Conservation (phyloP, 2,113 vertebrate species). For the Carassius gibelio region DNA sequence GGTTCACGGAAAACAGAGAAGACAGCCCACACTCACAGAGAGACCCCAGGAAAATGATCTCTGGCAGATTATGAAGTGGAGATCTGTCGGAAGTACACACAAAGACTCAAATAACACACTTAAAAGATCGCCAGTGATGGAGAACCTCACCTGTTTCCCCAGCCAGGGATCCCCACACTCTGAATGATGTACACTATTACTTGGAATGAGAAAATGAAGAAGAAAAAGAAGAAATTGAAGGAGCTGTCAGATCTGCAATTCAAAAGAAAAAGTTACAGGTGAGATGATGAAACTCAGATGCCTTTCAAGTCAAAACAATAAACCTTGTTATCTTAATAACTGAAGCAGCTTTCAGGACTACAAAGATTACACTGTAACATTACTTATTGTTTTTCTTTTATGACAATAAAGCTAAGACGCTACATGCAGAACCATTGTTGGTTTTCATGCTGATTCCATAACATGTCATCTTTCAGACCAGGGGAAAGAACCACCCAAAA, state of each 20-base stretch:
- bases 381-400: background rate
- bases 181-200: constrained; percentile 92
- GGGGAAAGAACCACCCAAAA: background rate
- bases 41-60: constrained; percentile 61
- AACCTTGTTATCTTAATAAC: no score
- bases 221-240: constrained; percentile 99
- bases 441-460: background rate
- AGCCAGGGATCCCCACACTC: constrained; percentile 86
- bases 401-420: background rate
- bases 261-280: constrained; percentile 5
- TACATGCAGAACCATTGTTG: background rate
- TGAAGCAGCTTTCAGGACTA: background rate
- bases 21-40: constrained; percentile 64
- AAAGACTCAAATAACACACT: constrained; percentile 3
- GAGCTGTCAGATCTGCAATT: constrained; percentile 94
- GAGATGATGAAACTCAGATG: background rate
- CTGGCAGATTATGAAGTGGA: constrained; percentile 61
- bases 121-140: background rate
- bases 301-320: background rate
- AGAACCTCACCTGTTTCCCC: constrained; percentile 90
- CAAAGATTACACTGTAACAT: background rate
- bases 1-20: constrained; percentile 2
- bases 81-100: constrained; percentile 62
- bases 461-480: background rate
- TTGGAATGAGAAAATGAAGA: constrained; percentile 97